phyloP scores from a whole-genome alignment of 2,888 invertebrate genomes.

The Incurvaria masculella region DNA sequence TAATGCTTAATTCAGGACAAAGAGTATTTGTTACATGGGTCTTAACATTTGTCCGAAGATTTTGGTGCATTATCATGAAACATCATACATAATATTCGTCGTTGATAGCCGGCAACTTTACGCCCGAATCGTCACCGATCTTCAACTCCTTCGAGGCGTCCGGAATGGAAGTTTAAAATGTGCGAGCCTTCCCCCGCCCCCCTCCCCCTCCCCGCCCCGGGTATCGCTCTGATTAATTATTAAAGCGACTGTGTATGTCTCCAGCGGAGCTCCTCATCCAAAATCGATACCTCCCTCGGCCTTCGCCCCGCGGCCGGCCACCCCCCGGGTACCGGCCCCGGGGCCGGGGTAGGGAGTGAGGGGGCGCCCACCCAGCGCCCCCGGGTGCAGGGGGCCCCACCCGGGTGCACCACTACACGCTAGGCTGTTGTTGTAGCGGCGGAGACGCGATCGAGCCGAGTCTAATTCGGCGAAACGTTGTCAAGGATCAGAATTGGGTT shows the following conservation, averaged over 20 bases:
- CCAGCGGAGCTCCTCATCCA: constrained; percentile 54
- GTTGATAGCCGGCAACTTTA: constrained; percentile 10
- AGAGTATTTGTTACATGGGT: too few species aligned
- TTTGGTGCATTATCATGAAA: background rate
- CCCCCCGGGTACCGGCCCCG: background rate
- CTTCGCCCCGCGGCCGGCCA: background rate
- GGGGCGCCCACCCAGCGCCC: constrained; percentile 5
- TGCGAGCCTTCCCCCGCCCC: too few species aligned
- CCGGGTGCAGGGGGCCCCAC: constrained; percentile 1
- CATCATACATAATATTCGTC: constrained; percentile 2
- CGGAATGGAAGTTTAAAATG: constrained; percentile 9
- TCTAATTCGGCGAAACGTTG: constrained; percentile 4
- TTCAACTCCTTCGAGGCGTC: constrained; percentile 21
- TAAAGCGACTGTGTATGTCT: constrained; percentile 36
- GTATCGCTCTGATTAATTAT: background rate
- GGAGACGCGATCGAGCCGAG: constrained; percentile 8
- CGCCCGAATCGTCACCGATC: constrained; percentile 12
- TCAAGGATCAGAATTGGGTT: background rate
- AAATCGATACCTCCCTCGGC: constrained; percentile 39
- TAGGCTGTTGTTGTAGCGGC: constrained; percentile 1
- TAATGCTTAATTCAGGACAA: too few species aligned
- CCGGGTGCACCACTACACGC: background rate
- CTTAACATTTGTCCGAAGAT: too few species aligned
- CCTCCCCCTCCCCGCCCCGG: background rate
- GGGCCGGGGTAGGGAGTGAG: constrained; percentile 3